Percentiles rank a stretch among this genome's conserved stretches.
These are phyloP conservation scores for Babylonia areolata DNA, from an alignment of 1,140 invertebrate species.

Conservation along the genomic window DNA sequence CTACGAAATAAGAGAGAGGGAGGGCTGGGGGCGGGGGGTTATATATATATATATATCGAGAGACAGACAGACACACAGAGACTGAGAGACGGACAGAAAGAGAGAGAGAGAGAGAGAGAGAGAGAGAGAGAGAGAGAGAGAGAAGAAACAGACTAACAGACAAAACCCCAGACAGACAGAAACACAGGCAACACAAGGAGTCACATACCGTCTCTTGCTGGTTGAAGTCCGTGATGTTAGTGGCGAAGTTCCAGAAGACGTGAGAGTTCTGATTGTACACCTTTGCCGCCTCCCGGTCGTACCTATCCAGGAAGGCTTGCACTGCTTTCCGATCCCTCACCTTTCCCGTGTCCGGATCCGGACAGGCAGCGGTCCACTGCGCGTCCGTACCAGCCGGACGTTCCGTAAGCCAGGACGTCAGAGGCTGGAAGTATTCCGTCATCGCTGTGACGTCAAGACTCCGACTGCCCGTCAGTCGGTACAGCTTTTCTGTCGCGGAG, in stretches of 20 bases:
- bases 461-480: conserved; percentile 82
- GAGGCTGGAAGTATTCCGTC: conserved; percentile 74
- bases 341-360: conserved; percentile 39
- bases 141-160: neutral
- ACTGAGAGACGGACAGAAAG: neutral
- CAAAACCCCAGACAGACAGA: neutral
- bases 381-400: conserved; percentile 27
- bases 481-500: neutral
- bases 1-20: neutral
- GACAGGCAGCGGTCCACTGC: neutral
- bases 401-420: conserved; percentile 83
- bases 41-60: neutral
- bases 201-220: conserved; percentile 47
- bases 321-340: conserved; percentile 39
- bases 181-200: neutral
- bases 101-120: neutral
- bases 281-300: conserved; percentile 39
- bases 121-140: neutral
- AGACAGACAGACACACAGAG: neutral
- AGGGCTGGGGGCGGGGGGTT: neutral
- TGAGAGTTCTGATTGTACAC: conserved; percentile 20
- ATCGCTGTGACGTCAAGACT: conserved; percentile 83
- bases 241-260: conserved; percentile 57
- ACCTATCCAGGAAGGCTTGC: conserved; percentile 44
- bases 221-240: conserved; percentile 66